These are phyloP conservation scores for Papilio aristodemus DNA, from an alignment of 1,140 invertebrate genomes.

Conservation along the genomic window DNA sequence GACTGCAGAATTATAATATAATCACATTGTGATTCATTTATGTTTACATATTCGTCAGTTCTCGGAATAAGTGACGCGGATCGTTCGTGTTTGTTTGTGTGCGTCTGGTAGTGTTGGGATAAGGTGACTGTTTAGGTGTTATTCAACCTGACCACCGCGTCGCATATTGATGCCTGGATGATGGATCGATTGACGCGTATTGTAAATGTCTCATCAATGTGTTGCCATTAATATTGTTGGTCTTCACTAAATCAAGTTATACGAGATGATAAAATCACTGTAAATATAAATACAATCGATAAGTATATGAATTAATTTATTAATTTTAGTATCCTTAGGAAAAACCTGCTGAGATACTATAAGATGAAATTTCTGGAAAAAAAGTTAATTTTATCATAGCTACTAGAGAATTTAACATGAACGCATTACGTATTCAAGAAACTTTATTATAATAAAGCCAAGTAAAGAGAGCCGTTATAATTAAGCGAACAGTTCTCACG, in stretches of 20 bases:
- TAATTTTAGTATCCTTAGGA: neutral
- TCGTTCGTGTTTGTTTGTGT: conserved; percentile 14
- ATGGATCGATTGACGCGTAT: conserved; percentile 30
- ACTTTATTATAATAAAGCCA: conserved; percentile 29
- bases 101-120: neutral
- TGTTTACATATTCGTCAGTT: conserved; percentile 31
- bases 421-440: conserved; percentile 28
- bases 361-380: conserved; percentile 10
- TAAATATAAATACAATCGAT: too few relatives aligned
- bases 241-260: neutral
- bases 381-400: conserved; percentile 22
- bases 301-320: neutral
- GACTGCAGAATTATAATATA: conserved; percentile 5
- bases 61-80: conserved; percentile 8
- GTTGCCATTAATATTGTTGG: conserved; percentile 7
- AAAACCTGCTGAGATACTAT: neutral
- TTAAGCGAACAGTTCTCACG: conserved; percentile 17
- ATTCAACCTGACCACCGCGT: conserved; percentile 39
- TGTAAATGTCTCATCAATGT: conserved; percentile 30
- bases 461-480: conserved; percentile 4
- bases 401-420: conserved; percentile 26
- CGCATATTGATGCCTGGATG: conserved; percentile 41
- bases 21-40: conserved; percentile 35
- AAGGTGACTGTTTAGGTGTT: conserved; percentile 47
- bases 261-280: too few relatives aligned